Base-by-base conservation (phyloP, 1,140 invertebrate genomes). In the Neotoxoptera formosana region DNA sequence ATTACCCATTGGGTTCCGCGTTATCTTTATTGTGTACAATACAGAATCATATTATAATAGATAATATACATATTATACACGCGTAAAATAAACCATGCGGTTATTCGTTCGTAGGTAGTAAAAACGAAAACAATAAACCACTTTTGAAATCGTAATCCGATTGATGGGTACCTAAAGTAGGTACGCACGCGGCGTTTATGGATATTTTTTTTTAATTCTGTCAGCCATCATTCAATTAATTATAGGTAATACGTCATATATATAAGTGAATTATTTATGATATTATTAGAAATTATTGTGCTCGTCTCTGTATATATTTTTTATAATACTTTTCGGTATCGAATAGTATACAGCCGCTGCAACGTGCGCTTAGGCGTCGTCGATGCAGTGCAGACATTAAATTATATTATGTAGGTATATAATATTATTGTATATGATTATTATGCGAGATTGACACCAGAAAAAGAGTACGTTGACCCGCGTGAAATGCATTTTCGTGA, bases 401-500 rank as follows among this genome's bases (percentile, higher is more conserved):
- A 83, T 36, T 84, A 76, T 51, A 17, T 11, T 51, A 76, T 76
- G 30, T n/a, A 34, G 4, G 14, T 76, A 17, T 76, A 76, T 6
- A 67, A 76, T 76, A 76, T 76, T n/a, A n/a, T 76, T 76, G 60
- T 76, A 60, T 30, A n/a, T 76, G 51, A 53, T 76, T 76, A n/a
- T 76, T 36, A 87, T 47, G n/a, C n/a, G 17, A 87, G 84, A 87
- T 87, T 87, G 84, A 87, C 84, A 87, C 41, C 84, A 25, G 45
- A 47, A 83, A 48, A 47, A 48, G 83, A 86, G 83, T 41, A 87
- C 84, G 45, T 87, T 87, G 84, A 87, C 84, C 84, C 45, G 84
- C 30, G 23, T 47, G 45, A 45, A 87, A 45, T 87, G 84, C 25
- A 87, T 76, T 87, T 47, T 87, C 84, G 84, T 48, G 84, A 87